Conservation (phyloP, 1,140 invertebrate genomes). For the Lepidurus packardi region DNA sequence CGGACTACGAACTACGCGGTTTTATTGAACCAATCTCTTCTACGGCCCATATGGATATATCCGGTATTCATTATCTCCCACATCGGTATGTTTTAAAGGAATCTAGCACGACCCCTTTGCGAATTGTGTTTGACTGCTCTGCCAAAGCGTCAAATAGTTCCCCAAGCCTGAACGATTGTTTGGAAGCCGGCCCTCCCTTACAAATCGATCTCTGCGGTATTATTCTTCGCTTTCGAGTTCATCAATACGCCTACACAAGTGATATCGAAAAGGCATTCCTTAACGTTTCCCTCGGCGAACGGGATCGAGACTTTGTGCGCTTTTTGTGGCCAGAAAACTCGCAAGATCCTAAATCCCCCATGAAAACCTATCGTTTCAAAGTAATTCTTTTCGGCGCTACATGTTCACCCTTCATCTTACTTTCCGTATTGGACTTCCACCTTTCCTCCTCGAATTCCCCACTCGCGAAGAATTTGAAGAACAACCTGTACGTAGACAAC, state of each 20-base stretch:
- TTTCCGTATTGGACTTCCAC: neutral
- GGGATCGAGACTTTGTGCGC: neutral
- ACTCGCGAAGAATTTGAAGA: neutral
- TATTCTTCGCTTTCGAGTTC: conserved; percentile 39
- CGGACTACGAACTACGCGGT: neutral
- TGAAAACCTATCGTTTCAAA: conserved; percentile 23
- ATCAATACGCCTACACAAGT: conserved; percentile 40
- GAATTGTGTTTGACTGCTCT: conserved; percentile 40
- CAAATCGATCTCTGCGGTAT: conserved; percentile 38
- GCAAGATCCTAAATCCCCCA: neutral
- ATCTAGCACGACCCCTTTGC: conserved; percentile 36
- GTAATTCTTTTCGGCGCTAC: conserved; percentile 21
- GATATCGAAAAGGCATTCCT: conserved; percentile 46
- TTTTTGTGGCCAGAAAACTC: neutral
- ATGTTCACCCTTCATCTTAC: neutral
- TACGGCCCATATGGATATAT: too few species aligned
- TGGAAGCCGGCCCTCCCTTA: conserved; percentile 34
- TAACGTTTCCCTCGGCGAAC: neutral
- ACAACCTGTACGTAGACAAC: conserved; percentile 31
- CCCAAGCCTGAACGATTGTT: conserved; percentile 30
- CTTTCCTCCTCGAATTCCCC: neutral
- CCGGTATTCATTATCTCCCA: conserved; percentile 37
- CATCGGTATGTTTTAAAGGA: conserved; percentile 37
- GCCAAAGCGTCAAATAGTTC: neutral
- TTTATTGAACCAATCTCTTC: conserved; percentile 12